Evolutionary conservation across 2,797 vertebrate species (phyloP).

Genomic region (Linurgus olivaceus): DNA sequence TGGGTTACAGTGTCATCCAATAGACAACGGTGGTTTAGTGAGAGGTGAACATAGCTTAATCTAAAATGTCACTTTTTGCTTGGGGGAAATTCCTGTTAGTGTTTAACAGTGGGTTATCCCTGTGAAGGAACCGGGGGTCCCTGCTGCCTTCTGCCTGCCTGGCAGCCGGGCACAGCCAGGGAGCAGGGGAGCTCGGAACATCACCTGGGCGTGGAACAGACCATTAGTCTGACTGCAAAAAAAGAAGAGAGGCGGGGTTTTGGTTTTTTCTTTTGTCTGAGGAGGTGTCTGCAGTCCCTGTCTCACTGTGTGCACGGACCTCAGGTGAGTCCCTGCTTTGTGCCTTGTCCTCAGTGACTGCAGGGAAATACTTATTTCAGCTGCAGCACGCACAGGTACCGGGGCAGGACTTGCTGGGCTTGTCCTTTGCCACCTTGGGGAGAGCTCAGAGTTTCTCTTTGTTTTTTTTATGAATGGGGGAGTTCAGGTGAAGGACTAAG

Average conservation of each 20-base stretch:
- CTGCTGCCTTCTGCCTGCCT: not conserved
- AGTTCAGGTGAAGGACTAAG: not conserved
- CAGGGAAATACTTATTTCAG: not conserved
- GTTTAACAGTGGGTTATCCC: not conserved
- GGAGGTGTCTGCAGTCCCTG: not conserved
- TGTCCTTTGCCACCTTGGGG: not conserved
- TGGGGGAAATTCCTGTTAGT: not conserved
- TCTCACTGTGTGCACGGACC: not conserved
- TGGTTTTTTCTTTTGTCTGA: not conserved
- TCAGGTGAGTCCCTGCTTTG: not conserved
- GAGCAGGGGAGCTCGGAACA: not conserved
- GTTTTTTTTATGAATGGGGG: not conserved
- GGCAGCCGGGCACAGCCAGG: not conserved
- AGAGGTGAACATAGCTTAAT: not conserved
- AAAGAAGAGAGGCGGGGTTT: not conserved
- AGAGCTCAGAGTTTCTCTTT: not conserved
- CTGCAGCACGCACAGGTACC: fast-evolving
- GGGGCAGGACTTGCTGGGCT: not conserved
- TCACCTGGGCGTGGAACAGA: not conserved
- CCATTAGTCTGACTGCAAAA: not conserved
- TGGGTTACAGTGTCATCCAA: not conserved
- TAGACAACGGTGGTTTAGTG: not conserved
- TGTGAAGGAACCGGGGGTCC: not conserved
- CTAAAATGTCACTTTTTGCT: not conserved
- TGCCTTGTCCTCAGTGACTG: not conserved